Conservation (phyloP, 2,113 vertebrate species). For the Cnemophilus loriae region DNA sequence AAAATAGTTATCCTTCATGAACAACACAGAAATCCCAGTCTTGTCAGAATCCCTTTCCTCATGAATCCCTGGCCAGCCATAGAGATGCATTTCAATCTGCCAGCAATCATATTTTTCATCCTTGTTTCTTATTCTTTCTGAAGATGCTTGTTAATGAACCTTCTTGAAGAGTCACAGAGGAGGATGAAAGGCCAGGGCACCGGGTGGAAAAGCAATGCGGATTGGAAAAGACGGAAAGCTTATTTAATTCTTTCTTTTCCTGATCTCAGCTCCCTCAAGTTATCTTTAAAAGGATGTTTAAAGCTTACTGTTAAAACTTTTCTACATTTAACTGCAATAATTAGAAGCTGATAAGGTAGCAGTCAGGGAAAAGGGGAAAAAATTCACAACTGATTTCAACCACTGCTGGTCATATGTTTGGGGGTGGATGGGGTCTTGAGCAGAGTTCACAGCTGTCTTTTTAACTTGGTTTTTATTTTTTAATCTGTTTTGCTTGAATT, state of each 20-base stretch:
- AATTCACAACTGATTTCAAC: neutral
- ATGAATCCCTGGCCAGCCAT: neutral
- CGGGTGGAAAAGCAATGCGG: neutral
- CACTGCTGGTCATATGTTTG: neutral
- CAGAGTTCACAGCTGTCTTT: neutral
- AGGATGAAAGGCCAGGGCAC: conserved; percentile 18
- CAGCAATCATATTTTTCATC: neutral
- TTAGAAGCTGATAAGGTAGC: conserved; percentile 12
- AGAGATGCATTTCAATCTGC: neutral
- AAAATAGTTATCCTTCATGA: neutral
- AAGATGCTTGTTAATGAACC: conserved; percentile 32
- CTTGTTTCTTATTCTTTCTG: conserved; percentile 49
- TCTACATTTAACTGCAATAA: conserved; percentile 32
- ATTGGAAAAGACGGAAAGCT: conserved; percentile 14
- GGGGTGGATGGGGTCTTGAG: neutral
- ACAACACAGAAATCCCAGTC: neutral
- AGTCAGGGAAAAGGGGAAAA: neutral
- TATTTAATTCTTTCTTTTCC: conserved; percentile 44
- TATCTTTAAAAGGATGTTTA: conserved; percentile 30
- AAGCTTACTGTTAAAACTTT: conserved; percentile 30
- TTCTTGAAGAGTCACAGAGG: neutral
- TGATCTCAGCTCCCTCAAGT: conserved; percentile 15
- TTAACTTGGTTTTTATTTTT: neutral
- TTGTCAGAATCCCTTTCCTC: neutral
- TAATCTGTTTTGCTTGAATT: neutral